phyloP scores from a whole-genome alignment of 2,113 vertebrate species.

The Athene noctua region DNA sequence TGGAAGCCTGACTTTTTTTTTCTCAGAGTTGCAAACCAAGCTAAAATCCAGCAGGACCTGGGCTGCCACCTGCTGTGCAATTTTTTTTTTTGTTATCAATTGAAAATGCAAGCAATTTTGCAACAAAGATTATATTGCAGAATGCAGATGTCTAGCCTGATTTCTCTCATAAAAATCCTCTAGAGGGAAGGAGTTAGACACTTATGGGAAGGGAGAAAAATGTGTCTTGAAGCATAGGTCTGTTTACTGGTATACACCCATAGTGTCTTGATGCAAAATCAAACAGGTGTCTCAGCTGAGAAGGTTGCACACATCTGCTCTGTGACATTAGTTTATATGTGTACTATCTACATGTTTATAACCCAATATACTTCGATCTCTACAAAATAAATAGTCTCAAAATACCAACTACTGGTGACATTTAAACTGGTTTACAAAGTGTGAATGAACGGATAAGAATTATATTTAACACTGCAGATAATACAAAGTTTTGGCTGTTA shows the following conservation, averaged over 20 bases:
- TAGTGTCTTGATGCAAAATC: not conserved
- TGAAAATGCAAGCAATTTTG: not conserved
- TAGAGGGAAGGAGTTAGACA: not conserved
- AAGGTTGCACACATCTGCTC: not conserved
- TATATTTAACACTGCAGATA: not conserved
- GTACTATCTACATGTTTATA: not conserved
- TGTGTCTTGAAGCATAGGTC: not conserved
- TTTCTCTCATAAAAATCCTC: not conserved
- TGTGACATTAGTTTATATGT: not conserved
- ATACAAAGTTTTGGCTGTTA: not conserved
- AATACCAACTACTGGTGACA: not conserved
- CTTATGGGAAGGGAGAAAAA: not conserved
- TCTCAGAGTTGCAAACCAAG: not conserved
- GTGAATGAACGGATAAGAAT: accelerated
- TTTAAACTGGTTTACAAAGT: not conserved
- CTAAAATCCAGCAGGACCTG: not conserved
- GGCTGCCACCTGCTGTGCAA: conserved; percentile 43
- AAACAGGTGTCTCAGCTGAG: not conserved
- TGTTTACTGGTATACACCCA: not conserved
- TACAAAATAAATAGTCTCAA: not conserved
- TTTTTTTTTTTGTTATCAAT: not conserved
- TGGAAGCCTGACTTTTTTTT: not conserved
- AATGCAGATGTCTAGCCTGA: not conserved
- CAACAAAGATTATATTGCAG: not conserved
- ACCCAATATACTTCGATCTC: not conserved